Conservation (phyloP, 2,888 invertebrate species). For the Tenthredo scrophulariae region DNA sequence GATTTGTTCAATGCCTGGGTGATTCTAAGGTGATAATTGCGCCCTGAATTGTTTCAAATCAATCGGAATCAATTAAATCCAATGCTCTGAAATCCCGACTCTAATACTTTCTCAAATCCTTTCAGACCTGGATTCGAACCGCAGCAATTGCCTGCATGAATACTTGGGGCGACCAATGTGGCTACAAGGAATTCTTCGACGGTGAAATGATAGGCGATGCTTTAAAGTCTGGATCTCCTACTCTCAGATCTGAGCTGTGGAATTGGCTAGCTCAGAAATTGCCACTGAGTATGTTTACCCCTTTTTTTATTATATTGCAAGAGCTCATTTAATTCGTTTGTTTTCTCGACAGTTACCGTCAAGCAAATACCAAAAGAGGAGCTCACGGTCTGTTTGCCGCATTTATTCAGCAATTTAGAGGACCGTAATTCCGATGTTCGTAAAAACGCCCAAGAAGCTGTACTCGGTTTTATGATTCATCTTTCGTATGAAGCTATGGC, state of each 20-base stretch:
- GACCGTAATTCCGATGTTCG: constrained; percentile 95
- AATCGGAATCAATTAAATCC: background rate
- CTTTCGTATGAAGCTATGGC: constrained; percentile 90
- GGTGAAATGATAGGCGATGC: constrained; percentile 94
- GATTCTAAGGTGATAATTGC: constrained; percentile 84
- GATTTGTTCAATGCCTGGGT: constrained; percentile 85
- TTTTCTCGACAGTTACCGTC: constrained; percentile 80
- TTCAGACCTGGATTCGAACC: constrained; percentile 89
- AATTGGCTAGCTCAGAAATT: constrained; percentile 92
- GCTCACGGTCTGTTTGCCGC: constrained; percentile 87
- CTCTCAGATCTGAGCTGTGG: constrained; percentile 89
- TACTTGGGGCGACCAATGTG: constrained; percentile 91
- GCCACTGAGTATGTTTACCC: constrained; percentile 82
- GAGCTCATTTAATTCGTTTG: constrained; percentile 29
- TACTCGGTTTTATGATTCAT: constrained; percentile 96
- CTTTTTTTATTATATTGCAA: background rate
- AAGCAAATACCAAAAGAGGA: constrained; percentile 92
- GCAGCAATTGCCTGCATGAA: constrained; percentile 92
- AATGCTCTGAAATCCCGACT: background rate
- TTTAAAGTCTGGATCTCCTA: constrained; percentile 91
- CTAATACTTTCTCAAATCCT: constrained; percentile 62
- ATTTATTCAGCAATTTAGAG: constrained; percentile 90
- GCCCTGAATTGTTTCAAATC: background rate
- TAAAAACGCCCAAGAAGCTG: constrained; percentile 93
- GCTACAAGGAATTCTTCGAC: constrained; percentile 90